Evolutionary conservation across 2,797 vertebrate genomes (phyloP).

Genomic region (Limosa lapponica): DNA sequence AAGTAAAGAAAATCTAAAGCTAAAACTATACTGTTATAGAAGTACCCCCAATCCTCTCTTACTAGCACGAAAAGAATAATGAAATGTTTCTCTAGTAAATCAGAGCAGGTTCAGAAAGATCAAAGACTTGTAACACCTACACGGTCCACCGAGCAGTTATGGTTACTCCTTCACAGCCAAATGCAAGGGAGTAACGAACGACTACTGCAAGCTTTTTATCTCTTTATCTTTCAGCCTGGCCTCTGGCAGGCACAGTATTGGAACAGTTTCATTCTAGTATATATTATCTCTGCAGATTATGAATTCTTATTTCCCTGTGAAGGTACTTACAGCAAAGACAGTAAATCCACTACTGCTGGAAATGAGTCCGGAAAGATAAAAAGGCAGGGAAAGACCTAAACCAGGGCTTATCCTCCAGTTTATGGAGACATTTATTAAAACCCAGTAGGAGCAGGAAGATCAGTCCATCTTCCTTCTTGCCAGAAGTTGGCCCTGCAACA

Average conservation of each 20-base stretch:
- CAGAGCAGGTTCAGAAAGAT: slow-evolving; percentile 1
- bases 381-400: background rate
- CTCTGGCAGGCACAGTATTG: slow-evolving; percentile 40
- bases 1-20: background rate
- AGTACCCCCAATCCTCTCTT: background rate
- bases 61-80: background rate
- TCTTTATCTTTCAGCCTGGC: slow-evolving; percentile 20
- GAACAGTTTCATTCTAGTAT: slow-evolving; percentile 18
- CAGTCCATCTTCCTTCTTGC: background rate
- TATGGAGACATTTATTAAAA: slow-evolving; percentile 13
- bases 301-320: slow-evolving; percentile 40
- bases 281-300: slow-evolving; percentile 41
- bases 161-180: background rate
- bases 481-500: background rate
- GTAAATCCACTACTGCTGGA: slow-evolving; percentile 25
- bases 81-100: slow-evolving; percentile 2
- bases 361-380: background rate
- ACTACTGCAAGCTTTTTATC: background rate
- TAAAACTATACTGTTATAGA: background rate
- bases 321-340: slow-evolving; percentile 17
- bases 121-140: background rate
- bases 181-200: background rate
- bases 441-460: background rate
- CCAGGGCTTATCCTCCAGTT: background rate
- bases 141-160: background rate